Base-by-base conservation (phyloP, 2,888 invertebrate genomes). In the Clanis bilineata region DNA sequence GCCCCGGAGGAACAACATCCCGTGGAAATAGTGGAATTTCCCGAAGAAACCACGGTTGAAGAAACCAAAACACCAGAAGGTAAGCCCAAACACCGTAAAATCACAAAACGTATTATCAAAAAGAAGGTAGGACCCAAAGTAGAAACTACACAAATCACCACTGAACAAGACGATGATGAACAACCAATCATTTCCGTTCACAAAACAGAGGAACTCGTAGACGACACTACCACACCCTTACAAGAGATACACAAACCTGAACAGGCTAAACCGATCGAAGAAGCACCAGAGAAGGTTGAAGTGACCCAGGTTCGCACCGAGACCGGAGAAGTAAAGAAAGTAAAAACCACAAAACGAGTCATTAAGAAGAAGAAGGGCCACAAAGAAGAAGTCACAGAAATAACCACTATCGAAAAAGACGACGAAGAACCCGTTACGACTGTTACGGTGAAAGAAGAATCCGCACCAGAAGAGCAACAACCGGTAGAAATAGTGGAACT, bases 151-250 rank as follows among this genome's bases (percentile, higher is more conserved):
- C 43, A 70, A 56, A 72, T 75, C 15, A 68, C 60, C 0, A 67
- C 70, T 10, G 69, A 70, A 66, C 69, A 68, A 63, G 57, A 59
- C 43, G 70, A 70, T 43, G 66, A 71, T 55, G 57, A 67, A 58
- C 75, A 74, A 65, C 79, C 92, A 67, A 69, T 89, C 71, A 75
- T 84, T 59, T 66, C 86, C 0, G 80, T 90, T 68, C 75, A 85
- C 57, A 80, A 80, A 56, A 72, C 85, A 61, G 61, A 79, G 56
- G 82, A 88, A 57, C 56, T 66, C 41, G 64, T 64, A 10, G 69
- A 73, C 6, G 76, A 73, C 10, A 64, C 64, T 3, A 58, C 56
- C 0, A 64, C 63, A 62, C 70, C 68, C 22, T 32, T 73, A 0
- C 23, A 59, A 62, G 65, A 70, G 55, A 21, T 59, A 54, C 62